phyloP scores from a whole-genome alignment of 2,113 vertebrate species.

The Parus major region DNA sequence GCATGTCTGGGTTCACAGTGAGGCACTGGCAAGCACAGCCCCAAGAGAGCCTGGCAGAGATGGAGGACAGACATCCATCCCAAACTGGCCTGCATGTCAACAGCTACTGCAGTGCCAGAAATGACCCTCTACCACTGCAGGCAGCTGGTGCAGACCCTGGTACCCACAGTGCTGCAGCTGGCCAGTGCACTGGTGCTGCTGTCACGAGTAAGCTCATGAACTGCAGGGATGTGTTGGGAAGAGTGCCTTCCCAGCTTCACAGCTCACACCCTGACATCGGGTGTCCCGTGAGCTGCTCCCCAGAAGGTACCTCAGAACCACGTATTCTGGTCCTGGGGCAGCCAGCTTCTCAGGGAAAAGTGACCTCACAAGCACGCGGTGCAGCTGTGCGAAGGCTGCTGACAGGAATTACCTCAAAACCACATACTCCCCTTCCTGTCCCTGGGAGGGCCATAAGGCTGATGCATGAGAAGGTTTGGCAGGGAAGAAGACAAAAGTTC shows the following conservation, averaged over 20 bases:
- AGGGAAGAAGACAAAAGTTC: not conserved
- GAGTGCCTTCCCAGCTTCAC: not conserved
- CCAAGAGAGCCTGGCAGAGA: not conserved
- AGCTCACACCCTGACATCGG: not conserved
- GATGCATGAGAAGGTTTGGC: too few relatives aligned
- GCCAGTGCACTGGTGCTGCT: not conserved
- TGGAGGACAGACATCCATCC: fast-evolving
- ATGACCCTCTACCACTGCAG: not conserved
- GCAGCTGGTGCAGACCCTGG: not conserved
- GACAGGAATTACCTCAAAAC: not conserved
- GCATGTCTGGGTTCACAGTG: not conserved
- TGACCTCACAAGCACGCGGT: not conserved
- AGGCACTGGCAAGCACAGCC: not conserved
- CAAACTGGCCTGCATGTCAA: not conserved
- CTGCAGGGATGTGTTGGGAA: not conserved
- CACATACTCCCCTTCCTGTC: not conserved
- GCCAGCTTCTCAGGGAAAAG: not conserved
- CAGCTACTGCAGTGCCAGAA: not conserved
- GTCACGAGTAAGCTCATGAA: not conserved
- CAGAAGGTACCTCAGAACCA: not conserved
- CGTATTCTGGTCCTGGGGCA: not conserved
- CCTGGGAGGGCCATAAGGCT: too few relatives aligned
- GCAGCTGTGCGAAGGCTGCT: not conserved
- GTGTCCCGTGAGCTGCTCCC: not conserved
- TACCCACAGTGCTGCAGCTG: not conserved